These are phyloP conservation scores for Yponomeuta plumbellus DNA, from an alignment of 2,888 invertebrate genomes.

Conservation along the genomic window DNA sequence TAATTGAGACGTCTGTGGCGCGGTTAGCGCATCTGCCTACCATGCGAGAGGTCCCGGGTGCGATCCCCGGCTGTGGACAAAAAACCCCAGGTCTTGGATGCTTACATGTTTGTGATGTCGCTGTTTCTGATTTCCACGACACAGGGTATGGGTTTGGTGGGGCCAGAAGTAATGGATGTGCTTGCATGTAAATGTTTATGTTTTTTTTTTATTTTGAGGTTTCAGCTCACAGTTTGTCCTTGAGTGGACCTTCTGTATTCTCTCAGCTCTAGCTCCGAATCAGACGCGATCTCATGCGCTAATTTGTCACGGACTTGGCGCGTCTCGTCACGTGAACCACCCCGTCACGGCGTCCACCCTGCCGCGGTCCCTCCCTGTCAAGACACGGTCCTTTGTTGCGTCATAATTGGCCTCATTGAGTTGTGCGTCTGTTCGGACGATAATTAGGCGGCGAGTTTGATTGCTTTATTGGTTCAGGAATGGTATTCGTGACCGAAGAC, in stretches of 20 bases:
- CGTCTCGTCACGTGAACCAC: not conserved
- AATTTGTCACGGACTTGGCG: constrained; percentile 42
- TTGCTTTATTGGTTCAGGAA: not conserved
- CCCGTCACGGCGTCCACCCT: not conserved
- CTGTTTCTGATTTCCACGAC: no score
- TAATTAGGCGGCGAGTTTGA: not conserved
- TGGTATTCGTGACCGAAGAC: no score
- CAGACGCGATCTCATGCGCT: constrained; percentile 26
- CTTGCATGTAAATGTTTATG: no score
- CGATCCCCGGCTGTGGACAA: no score
- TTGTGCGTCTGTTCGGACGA: not conserved
- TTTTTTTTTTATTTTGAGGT: no score
- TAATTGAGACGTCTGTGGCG: no score
- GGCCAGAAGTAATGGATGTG: no score
- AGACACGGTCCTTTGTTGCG: not conserved
- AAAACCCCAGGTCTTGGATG: no score
- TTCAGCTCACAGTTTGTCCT: not conserved
- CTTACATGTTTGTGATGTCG: no score
- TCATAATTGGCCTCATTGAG: not conserved
- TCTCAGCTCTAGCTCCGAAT: not conserved
- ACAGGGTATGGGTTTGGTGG: no score
- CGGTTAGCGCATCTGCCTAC: no score
- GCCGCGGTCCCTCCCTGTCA: not conserved
- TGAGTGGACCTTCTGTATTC: not conserved
- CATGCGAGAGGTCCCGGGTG: no score